Evolutionary conservation across 2,888 invertebrate species (phyloP), one percentile per base, ranked within the genome.

Genomic region (Brachyptera putata): DNA sequence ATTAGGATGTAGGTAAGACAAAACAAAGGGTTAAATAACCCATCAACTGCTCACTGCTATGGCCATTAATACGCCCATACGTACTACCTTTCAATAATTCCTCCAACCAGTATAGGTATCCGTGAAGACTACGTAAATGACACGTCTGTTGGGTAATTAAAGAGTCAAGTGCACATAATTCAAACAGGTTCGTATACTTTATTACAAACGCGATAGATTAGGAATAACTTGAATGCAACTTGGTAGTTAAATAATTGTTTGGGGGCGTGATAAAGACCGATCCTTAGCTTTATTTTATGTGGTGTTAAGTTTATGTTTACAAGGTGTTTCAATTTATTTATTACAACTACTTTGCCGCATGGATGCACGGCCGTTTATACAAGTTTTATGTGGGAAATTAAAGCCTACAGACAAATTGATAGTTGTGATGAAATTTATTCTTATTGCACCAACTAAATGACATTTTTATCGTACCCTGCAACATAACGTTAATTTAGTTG

Each of bases 381-480:
- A 46, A 24, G n/a, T n/a, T n/a, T n/a, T n/a, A 41, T 48, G 50
- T 30, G 50, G 50, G 50, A 50, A 30, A 50, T 50, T 50, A 50
- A 34, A 16, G 34, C 14, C 30, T 30, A 21, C 9, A 24, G 34
- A 50, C 50, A 50, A 50, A 50, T 50, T 50, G 50, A 34, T 50
- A 18, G 30, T 21, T 11, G n/a, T 50, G 30, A 30, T 50, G 14
- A 50, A n/a, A 50, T 50, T 30, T 50, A 50, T 34, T 50, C 50
- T 50, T 50, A 50, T 50, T 30, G 34, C 50, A n/a, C 7, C 34
- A 14, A 30, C 30, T 30, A n/a, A 50, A 50, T 50, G 50, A 50
- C 50, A 50, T 50, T 50, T 50, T 50, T 50, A 50, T 26, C 30
- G 50, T 26, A 24, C 11, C n/a, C 30, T 5, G 11, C 46, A 24